A percentile compares a stretch with the other conserved stretches of the same genome.
Conservation (phyloP, 2,797 vertebrate species). For the Phrynocephalus forsythii region DNA sequence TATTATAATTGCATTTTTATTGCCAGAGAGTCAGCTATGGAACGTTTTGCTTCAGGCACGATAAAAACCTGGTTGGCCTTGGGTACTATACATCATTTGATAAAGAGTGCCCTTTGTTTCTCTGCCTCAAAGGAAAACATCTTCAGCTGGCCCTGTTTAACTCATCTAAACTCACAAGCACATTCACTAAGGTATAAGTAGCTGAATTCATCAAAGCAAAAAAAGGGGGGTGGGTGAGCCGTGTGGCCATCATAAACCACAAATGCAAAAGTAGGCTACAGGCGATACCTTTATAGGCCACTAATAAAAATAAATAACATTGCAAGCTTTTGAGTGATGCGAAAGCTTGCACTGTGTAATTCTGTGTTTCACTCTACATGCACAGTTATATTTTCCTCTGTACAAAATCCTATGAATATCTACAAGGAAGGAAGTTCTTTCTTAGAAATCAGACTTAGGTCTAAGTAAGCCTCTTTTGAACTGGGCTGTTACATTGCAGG, state of each 20-base stretch:
- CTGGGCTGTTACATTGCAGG: background rate
- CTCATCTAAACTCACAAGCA: background rate
- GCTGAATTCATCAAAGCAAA: background rate
- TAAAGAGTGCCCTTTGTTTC: background rate
- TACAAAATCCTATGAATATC: background rate
- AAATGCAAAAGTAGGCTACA: too few relatives aligned
- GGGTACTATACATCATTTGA: background rate
- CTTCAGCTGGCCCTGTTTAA: background rate
- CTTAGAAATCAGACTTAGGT: background rate
- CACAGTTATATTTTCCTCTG: background rate
- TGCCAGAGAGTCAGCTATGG: background rate
- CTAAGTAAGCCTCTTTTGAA: background rate
- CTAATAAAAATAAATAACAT: too few relatives aligned
- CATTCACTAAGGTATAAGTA: background rate
- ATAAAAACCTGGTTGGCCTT: background rate
- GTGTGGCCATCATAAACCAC: too few relatives aligned
- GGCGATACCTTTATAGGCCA: too few relatives aligned
- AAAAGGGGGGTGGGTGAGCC: too few relatives aligned
- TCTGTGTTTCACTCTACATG: too few relatives aligned
- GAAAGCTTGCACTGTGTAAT: too few relatives aligned
- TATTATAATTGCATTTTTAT: background rate
- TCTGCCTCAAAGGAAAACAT: background rate
- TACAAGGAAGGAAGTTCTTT: too few relatives aligned
- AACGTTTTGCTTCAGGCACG: background rate
- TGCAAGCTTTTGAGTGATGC: too few relatives aligned